Evolutionary conservation across 2,888 invertebrate species (phyloP).

Genomic region (Nephrotoma appendiculata): DNA sequence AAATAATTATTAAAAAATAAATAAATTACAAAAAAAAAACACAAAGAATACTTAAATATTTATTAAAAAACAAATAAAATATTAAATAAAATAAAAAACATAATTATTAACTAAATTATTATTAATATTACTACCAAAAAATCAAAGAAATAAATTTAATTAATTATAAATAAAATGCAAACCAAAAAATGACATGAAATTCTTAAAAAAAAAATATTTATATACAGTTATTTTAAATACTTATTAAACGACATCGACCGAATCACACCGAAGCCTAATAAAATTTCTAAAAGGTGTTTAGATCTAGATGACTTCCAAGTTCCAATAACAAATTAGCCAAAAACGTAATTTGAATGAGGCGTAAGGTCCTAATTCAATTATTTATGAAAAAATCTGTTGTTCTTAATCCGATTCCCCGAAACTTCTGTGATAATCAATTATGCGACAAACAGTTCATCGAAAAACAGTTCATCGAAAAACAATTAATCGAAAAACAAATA

Average conservation of each 20-base stretch:
- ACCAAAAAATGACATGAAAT: neutral
- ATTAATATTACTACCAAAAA: neutral
- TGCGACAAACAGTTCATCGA: too few relatives aligned
- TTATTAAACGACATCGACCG: neutral
- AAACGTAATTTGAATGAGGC: neutral
- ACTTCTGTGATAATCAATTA: too few relatives aligned
- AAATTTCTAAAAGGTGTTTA: too few relatives aligned
- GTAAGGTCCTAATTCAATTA: too few relatives aligned
- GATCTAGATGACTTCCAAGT: too few relatives aligned
- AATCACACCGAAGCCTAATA: too few relatives aligned
- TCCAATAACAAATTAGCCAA: neutral
- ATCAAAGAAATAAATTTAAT: neutral
- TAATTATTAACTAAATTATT: neutral
- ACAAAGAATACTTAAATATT: neutral
- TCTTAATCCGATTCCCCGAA: too few relatives aligned
- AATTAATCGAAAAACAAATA: too few relatives aligned
- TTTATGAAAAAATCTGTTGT: too few relatives aligned
- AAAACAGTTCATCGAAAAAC: too few relatives aligned
- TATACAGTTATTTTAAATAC: neutral
- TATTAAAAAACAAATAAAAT: neutral
- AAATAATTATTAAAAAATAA: neutral
- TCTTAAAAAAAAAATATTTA: neutral
- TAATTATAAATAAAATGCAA: neutral
- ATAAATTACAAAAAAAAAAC: neutral
- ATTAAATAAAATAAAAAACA: neutral